Evolutionary conservation across 53 echinoderm and acorn worm genomes (phyloP).

Genomic region (Actinopyga echinites): DNA sequence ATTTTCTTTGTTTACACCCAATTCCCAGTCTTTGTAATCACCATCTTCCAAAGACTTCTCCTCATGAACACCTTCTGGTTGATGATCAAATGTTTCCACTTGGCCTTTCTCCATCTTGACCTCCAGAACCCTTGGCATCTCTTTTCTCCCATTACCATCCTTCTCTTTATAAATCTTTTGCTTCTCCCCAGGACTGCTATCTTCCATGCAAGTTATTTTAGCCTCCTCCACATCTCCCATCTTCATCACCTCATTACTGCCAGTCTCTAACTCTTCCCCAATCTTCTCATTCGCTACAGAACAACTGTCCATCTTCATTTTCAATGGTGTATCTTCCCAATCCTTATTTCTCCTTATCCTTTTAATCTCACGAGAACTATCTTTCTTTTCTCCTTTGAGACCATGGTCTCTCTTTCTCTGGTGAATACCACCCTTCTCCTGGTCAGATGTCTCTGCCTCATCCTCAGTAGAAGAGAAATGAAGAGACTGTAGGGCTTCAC

Average conservation of each 20-base stretch:
- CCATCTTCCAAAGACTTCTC: neutral
- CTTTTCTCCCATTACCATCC: neutral
- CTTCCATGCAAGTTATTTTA: conserved; percentile 17
- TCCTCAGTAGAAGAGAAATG: conserved; percentile 17
- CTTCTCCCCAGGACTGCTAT: neutral
- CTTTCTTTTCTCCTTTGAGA: too few species aligned
- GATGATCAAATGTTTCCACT: neutral
- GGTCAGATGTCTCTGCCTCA: neutral
- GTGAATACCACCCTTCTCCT: neutral
- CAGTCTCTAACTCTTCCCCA: too few species aligned
- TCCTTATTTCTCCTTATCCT: too few species aligned
- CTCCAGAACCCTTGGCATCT: neutral
- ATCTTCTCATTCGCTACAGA: too few species aligned
- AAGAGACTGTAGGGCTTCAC: neutral
- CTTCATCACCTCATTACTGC: conserved; percentile 5
- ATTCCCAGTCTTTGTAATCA: neutral
- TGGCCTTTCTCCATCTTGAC: neutral
- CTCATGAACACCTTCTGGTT: neutral
- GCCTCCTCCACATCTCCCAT: conserved; percentile 15
- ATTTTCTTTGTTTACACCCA: neutral
- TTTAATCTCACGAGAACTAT: too few species aligned
- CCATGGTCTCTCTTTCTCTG: neutral
- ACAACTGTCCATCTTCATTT: too few species aligned
- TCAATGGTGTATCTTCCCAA: too few species aligned
- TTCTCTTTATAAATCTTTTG: neutral